A percentile compares a stretch with the other conserved stretches of the same genome.
phyloP scores from a whole-genome alignment of 2,113 vertebrate species.

The Gnathonemus longibarbis region DNA sequence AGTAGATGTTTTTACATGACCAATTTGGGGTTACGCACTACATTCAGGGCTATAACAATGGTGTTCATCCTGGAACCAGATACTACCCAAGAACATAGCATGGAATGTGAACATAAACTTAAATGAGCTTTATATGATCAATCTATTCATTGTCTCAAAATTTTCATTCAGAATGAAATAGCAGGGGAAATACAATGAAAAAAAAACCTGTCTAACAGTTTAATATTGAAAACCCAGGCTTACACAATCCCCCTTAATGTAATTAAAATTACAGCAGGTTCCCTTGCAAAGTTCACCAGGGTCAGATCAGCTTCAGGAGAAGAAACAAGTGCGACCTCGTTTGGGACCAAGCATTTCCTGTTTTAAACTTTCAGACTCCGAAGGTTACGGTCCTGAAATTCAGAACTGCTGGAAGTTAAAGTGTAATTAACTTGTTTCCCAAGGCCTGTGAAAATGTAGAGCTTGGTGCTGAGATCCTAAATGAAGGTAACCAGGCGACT shows the following conservation, averaged over 20 bases:
- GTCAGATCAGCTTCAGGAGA: neutral
- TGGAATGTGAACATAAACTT: neutral
- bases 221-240: neutral
- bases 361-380: neutral
- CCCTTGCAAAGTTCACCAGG: neutral
- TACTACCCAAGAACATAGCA: neutral
- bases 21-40: neutral
- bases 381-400: neutral
- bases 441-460: neutral
- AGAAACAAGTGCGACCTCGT: neutral
- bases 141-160: neutral
- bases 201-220: neutral
- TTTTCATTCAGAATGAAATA: neutral
- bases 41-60: neutral
- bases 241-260: neutral
- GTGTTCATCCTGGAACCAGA: neutral
- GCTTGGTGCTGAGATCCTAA: neutral
- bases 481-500: neutral
- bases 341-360: neutral
- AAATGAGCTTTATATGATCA: neutral
- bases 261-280: slow-evolving; percentile 6
- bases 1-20: neutral
- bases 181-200: neutral
- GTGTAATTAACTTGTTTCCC: neutral
- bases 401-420: neutral